Percentiles rank a stretch among this genome's conserved stretches.
phyloP scores from a whole-genome alignment of 2,113 vertebrate species.

The Talpa occidentalis region DNA sequence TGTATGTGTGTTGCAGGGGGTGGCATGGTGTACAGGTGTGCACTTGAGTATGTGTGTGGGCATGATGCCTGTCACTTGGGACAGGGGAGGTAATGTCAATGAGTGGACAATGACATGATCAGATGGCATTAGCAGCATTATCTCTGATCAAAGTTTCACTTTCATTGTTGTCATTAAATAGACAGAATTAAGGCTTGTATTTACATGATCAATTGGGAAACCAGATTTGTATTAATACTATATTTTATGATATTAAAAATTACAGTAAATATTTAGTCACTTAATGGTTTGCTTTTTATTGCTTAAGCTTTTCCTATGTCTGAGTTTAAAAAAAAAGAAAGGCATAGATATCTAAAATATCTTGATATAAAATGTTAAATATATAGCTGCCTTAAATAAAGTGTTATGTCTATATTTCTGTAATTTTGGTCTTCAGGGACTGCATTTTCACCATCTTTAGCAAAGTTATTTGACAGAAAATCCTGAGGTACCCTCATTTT shows the following conservation, averaged over 20 bases:
- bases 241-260: background rate
- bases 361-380: constrained; percentile 60
- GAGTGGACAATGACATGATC: background rate
- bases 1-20: background rate
- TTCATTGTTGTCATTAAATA: background rate
- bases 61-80: rapidly evolving
- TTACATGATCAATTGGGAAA: background rate
- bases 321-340: background rate
- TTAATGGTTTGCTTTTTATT: constrained; percentile 20
- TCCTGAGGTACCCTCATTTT: constrained; percentile 76
- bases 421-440: constrained; percentile 65
- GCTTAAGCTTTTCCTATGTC: background rate
- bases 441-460: constrained; percentile 64
- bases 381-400: constrained; percentile 52
- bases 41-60: background rate
- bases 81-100: background rate
- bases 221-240: background rate
- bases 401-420: constrained; percentile 51
- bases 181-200: background rate
- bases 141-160: background rate
- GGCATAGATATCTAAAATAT: constrained; percentile 34
- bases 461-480: constrained; percentile 78
- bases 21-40: rapidly evolving
- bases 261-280: background rate
- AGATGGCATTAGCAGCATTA: background rate